phyloP scores from a whole-genome alignment of 2,888 invertebrate species.

The Conus canariensis region DNA sequence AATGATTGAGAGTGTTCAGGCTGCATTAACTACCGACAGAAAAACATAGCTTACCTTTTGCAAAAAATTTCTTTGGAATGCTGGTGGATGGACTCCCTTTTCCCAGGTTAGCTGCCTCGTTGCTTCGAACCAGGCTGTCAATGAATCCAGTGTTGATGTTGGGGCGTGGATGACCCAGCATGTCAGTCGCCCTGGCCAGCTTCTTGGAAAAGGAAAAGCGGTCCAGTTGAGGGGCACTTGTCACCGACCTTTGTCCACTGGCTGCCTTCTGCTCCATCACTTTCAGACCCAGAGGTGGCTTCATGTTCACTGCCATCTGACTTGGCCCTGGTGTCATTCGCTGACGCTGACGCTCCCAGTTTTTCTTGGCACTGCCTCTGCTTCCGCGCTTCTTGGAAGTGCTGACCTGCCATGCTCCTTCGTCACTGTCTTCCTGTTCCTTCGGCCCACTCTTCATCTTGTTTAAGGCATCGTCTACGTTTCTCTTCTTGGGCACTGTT shows the following conservation, averaged over 20 bases:
- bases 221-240: background rate
- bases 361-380: background rate
- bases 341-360: background rate
- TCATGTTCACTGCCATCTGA: background rate
- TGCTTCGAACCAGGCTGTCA: background rate
- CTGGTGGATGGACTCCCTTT: background rate
- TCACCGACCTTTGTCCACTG: background rate
- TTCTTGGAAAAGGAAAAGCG: slow-evolving; percentile 32
- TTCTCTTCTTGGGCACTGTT: slow-evolving; percentile 5
- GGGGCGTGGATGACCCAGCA: background rate
- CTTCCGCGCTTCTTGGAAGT: background rate
- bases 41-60: background rate
- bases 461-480: background rate
- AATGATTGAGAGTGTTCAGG: too few species aligned
- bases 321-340: background rate
- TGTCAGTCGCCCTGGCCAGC: background rate
- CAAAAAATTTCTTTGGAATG: background rate
- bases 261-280: background rate
- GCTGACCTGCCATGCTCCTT: slow-evolving; percentile 30
- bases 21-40: too few species aligned
- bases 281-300: background rate
- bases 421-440: background rate
- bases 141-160: slow-evolving; percentile 9
- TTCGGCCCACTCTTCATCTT: background rate
- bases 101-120: background rate